These are phyloP conservation scores for Ectemnius lituratus DNA, from an alignment of 2,888 invertebrate genomes.

Conservation along the genomic window DNA sequence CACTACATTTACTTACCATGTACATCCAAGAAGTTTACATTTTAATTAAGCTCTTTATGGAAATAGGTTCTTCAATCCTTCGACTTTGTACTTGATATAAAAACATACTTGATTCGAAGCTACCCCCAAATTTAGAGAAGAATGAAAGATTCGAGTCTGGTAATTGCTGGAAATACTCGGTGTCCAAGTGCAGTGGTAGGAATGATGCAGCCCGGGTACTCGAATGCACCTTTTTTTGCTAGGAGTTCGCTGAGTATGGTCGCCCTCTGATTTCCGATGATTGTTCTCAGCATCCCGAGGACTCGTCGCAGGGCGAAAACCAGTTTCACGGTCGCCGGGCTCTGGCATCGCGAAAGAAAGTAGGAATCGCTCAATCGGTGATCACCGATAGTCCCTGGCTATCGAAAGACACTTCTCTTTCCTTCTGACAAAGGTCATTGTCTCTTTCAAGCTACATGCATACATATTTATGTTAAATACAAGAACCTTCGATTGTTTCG, in stretches of 20 bases:
- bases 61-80: too few species aligned
- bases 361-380: conserved; percentile 52
- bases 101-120: too few species aligned
- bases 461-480: conserved; percentile 5
- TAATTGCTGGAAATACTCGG: too few species aligned
- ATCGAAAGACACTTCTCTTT: conserved; percentile 28
- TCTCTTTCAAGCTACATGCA: conserved; percentile 18
- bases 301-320: conserved; percentile 43
- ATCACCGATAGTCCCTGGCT: conserved; percentile 7
- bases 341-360: conserved; percentile 49
- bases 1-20: not conserved
- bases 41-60: too few species aligned
- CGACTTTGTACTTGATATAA: too few species aligned
- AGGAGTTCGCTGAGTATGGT: conserved; percentile 17
- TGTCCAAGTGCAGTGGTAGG: not conserved
- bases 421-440: conserved; percentile 36
- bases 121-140: too few species aligned
- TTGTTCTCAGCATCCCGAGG: conserved; percentile 47
- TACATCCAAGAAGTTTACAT: not conserved
- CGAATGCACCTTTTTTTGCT: conserved; percentile 14
- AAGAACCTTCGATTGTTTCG: not conserved
- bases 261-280: conserved; percentile 47
- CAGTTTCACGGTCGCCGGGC: conserved; percentile 50
- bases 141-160: too few species aligned
- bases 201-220: not conserved